Evolutionary conservation across 2,797 vertebrate species (phyloP).

Genomic region (Hoplostethus mediterraneus): DNA sequence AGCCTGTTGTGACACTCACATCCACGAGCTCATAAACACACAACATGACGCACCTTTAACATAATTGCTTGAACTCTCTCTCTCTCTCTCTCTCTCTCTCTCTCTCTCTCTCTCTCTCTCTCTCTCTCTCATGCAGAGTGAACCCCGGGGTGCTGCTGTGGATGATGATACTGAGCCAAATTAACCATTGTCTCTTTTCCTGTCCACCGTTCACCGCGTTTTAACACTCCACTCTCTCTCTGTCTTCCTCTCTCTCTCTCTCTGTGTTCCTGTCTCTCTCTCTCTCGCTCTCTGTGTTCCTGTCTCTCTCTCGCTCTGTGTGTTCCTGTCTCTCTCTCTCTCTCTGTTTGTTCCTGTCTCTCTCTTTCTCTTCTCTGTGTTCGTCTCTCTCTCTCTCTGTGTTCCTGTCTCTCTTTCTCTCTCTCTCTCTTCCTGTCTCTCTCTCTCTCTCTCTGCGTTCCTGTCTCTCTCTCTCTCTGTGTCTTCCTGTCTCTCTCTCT

Average conservation of each 20-base stretch:
- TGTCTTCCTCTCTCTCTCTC: background rate
- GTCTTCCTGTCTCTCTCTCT: background rate
- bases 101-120: background rate
- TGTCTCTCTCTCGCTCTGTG: background rate
- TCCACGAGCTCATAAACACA: background rate
- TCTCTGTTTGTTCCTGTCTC: background rate
- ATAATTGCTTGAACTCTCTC: slow-evolving; percentile 9
- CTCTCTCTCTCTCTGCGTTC: background rate
- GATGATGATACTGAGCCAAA: no score
- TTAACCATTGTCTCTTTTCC: no score
- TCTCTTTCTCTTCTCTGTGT: background rate
- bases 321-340: background rate
- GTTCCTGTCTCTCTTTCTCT: background rate
- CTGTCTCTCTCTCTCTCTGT: background rate
- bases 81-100: background rate
- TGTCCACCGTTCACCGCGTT: no score
- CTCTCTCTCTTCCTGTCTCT: background rate
- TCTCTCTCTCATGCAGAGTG: no score
- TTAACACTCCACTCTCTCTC: background rate
- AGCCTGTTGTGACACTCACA: slow-evolving; percentile 6
- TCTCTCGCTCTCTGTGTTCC: background rate
- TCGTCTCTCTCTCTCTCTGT: background rate
- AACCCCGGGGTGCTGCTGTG: no score
- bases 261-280: no score
- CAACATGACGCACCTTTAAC: slow-evolving; percentile 3